Evolutionary conservation across 2,113 vertebrate genomes (phyloP), one percentile per base, ranked within the genome.

Genomic region (Irena cyanogastra): DNA sequence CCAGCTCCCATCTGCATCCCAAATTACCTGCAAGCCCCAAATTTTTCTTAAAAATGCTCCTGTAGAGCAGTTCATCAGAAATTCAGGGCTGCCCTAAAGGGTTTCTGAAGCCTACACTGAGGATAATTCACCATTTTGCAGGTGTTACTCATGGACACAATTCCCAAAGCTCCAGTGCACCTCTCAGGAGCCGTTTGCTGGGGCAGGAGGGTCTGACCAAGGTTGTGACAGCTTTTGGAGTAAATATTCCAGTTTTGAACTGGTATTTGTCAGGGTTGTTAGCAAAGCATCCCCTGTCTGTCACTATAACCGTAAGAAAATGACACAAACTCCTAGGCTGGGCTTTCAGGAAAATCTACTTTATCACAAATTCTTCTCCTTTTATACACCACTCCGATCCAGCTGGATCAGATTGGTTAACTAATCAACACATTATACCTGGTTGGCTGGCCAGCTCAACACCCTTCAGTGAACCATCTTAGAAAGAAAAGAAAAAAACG

Each of bases 71-170:
- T 9, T 65, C 6, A 10, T 37, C 28, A 24, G 21, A 39, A 3
- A 35, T 39, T 41, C 45, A 42, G 24, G 1, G 37, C 63, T 69
- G 31, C 14, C 37, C 31, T 15, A 3, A 56, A 57, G 49, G 13
- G 4, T 57, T 78, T 75, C 11, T 24, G 21, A 52, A 45, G n/a
- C 19, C 18, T 37, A 4, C 26, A 7, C 17, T 0, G 0, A 56
- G 31, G 28, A 26, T n/a, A 27, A 94, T 70, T 65, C 17, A 26
- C 5, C 8, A 1, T 52, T 90, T 86, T 65, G 8, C 21, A 39
- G n/a, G 5, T 22, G 44, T 59, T 70, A 4, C 27, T 24, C 44
- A 18, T 4, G 14, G 56, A 28, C 22, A 65, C 10, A 14, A 24
- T 64, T 47, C 37, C 56, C 74, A 71, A 39, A 78, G 39, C 44